Conservation (phyloP, 64 coral and sea anemone genomes). For the Trachythela sp. region DNA sequence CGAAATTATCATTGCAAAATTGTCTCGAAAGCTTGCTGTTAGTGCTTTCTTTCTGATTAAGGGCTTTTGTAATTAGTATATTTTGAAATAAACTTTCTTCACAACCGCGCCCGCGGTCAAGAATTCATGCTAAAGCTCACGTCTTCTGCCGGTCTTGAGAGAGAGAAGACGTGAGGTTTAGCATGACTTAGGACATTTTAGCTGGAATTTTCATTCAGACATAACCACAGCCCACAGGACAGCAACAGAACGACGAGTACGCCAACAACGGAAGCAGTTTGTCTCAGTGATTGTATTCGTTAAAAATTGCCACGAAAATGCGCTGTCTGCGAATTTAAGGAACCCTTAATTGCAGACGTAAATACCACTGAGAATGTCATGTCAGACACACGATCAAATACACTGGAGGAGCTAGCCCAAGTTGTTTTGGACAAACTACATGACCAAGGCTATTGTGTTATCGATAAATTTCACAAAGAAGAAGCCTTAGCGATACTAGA, state of each 20-base stretch:
- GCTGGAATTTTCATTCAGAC: not conserved
- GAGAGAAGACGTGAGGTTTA: not conserved
- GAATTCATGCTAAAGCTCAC: not conserved
- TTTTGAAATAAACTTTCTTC: too few species aligned
- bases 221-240: too few species aligned
- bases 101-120: not conserved
- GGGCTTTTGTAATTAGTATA: too few species aligned
- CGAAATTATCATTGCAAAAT: too few species aligned
- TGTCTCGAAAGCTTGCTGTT: too few species aligned
- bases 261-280: not conserved
- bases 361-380: not conserved
- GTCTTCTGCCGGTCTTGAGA: too few species aligned
- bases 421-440: not conserved
- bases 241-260: not conserved
- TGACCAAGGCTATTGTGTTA: not conserved
- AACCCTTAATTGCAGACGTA: not conserved
- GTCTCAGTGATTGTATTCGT: not conserved
- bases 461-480: constrained; percentile 23
- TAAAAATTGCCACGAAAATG: not conserved
- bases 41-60: too few species aligned
- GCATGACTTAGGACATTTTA: not conserved
- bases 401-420: not conserved
- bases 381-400: not conserved
- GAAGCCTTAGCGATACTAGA: not conserved
- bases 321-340: not conserved